Conservation (phyloP, 2,113 vertebrate genomes). For the Tricholaema leucomelas region DNA sequence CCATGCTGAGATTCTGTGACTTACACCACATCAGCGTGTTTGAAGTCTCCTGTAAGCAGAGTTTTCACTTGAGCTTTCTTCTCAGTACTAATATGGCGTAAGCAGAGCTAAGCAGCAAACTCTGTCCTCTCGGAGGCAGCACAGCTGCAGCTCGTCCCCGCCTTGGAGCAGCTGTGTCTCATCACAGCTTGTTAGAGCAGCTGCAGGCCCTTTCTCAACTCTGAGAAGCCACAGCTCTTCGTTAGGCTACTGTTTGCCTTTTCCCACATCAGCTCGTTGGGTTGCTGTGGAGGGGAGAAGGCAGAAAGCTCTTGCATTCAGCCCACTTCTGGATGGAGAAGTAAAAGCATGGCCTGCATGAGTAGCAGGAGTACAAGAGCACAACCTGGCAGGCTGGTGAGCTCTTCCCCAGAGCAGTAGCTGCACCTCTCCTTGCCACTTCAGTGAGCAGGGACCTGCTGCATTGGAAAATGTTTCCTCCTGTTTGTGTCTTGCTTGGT, state of each 20-base stretch:
- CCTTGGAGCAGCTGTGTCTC: background rate
- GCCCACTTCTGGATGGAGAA: background rate
- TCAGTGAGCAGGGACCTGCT: background rate
- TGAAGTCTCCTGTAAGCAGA: background rate
- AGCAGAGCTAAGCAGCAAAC: background rate
- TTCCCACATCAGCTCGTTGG: background rate
- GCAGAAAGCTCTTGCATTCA: background rate
- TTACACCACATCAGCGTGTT: background rate
- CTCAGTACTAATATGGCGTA: background rate
- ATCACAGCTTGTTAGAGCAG: background rate
- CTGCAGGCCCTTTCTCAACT: background rate
- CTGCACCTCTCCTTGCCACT: background rate
- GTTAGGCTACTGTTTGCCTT: background rate
- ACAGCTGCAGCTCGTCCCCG: background rate
- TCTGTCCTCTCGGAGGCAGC: rapidly evolving
- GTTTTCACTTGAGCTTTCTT: background rate
- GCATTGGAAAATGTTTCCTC: constrained; percentile 12
- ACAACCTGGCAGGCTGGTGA: too few species aligned
- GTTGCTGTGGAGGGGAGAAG: background rate
- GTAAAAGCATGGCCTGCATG: background rate
- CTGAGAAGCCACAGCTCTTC: background rate
- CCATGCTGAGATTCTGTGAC: background rate
- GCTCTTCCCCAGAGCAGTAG: too few species aligned
- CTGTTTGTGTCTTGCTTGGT: background rate
- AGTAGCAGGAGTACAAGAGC: background rate